Conservation (phyloP, 1,140 invertebrate genomes). For the Drosophila murphyi region DNA sequence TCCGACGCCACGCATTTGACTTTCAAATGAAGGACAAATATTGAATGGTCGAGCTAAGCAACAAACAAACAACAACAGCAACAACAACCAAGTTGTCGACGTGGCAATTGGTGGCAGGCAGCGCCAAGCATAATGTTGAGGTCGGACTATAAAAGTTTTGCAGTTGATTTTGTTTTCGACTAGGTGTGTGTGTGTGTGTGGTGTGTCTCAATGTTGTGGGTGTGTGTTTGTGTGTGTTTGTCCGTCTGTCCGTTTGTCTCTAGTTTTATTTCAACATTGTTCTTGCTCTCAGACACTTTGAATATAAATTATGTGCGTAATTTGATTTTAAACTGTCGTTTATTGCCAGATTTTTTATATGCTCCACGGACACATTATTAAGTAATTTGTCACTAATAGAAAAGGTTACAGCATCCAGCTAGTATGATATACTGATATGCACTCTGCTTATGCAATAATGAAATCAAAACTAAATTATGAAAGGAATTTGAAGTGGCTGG, state of each 20-base stretch:
- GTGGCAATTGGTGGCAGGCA: slow-evolving; percentile 44
- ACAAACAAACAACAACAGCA: slow-evolving; percentile 56
- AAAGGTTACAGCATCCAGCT: slow-evolving; percentile 13
- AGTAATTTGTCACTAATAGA: slow-evolving; percentile 50
- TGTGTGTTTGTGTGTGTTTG: slow-evolving; percentile 16
- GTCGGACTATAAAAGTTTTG: slow-evolving; percentile 76
- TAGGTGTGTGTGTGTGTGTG: slow-evolving; percentile 16
- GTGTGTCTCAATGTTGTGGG: slow-evolving; percentile 2
- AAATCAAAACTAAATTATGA: background rate
- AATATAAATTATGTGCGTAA: slow-evolving; percentile 80
- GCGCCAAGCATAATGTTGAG: slow-evolving; percentile 56
- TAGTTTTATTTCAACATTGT: slow-evolving; percentile 52
- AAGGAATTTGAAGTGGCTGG: background rate
- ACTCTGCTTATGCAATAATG: slow-evolving; percentile 2
- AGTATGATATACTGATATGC: background rate
- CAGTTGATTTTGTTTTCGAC: slow-evolving; percentile 54
- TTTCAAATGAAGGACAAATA: slow-evolving; percentile 83
- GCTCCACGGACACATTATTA: slow-evolving; percentile 32
- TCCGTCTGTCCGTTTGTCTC: slow-evolving; percentile 13
- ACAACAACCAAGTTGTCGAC: slow-evolving; percentile 46
- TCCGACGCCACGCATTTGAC: slow-evolving; percentile 81
- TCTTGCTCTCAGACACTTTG: slow-evolving; percentile 54
- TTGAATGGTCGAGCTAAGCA: slow-evolving; percentile 61
- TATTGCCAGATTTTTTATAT: slow-evolving; percentile 58
- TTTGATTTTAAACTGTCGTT: slow-evolving; percentile 77